Base-by-base conservation (phyloP, 2,888 invertebrate genomes). In the Tromatobia lineatoria region DNA sequence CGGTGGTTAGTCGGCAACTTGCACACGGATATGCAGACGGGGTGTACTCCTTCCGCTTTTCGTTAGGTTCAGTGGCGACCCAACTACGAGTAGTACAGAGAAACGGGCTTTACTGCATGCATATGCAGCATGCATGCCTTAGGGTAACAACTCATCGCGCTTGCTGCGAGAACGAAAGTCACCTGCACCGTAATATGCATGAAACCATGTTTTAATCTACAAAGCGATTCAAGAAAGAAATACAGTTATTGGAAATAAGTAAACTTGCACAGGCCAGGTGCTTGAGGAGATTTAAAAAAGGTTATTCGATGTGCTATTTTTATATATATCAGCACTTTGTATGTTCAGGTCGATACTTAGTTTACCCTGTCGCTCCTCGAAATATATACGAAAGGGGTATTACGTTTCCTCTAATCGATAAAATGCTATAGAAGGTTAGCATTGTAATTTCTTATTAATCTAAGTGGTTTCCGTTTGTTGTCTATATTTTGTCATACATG, bases 101-200 rank as follows among this genome's bases (percentile, higher is more conserved):
- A 64, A 29, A 52, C 74, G 74, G 76, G 80, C 77, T 69, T 80
- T 82, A 83, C 85, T 83, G 87, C 91, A 93, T 93, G 93, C 92
- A 93, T 92, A 93, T 93, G 91, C 91, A 93, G 90, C 88, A 90
- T 91, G 90, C 91, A 92, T 90, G 91, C 90, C 90, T 89, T 86
- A 84, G 89, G 91, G 91, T 91, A 92, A 93, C 92, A 92, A 93
- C 91, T 92, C 92, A 92, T 91, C 90, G 83, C 66, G 59, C 77
- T 73, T 85, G 74, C 85, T 84, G 84, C 79, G 84, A 69, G 86
- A 87, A 87, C 88, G 86, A 87, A 89, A 90, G 88, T 88, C 88
- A 84, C 85, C 47, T 83, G 47, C 87, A 83, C 87, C 88, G 89
- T 87, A 89, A 90, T 91, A 91, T 91, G 90, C 91, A 92, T 90